phyloP scores from a whole-genome alignment of 2,113 vertebrate species.

The Canis aureus region DNA sequence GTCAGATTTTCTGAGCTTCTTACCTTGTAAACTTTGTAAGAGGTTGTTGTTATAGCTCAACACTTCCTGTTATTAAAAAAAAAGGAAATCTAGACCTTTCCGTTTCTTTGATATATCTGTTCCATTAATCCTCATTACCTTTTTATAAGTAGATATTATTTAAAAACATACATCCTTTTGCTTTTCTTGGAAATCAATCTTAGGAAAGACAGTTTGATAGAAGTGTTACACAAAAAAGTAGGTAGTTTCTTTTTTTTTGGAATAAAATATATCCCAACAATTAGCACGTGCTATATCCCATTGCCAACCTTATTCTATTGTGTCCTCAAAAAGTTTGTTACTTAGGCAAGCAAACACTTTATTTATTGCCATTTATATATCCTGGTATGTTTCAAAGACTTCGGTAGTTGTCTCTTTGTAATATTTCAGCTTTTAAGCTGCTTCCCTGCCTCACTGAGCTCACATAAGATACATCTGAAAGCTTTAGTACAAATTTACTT shows the following conservation, averaged over 20 bases:
- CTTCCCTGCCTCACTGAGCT: slow-evolving; percentile 93
- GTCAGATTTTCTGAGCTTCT: fast-evolving
- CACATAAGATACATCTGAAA: slow-evolving; percentile 94
- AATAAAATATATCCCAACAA: slow-evolving; percentile 15
- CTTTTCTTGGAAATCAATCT: neutral
- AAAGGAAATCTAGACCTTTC: fast-evolving
- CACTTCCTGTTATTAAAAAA: neutral
- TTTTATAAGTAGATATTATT: slow-evolving; percentile 37
- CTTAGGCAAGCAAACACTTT: slow-evolving; percentile 82
- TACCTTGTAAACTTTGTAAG: neutral
- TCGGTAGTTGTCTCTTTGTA: slow-evolving; percentile 86
- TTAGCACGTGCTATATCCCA: neutral
- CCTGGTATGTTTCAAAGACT: slow-evolving; percentile 85
- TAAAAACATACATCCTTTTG: neutral
- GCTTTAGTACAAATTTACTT: slow-evolving; percentile 94
- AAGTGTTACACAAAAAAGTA: neutral
- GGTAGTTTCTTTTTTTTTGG: neutral
- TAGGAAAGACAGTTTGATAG: neutral
- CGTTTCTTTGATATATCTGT: neutral
- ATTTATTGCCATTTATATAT: slow-evolving; percentile 86
- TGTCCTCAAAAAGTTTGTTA: slow-evolving; percentile 80
- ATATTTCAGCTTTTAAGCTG: slow-evolving; percentile 92
- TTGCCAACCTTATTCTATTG: neutral
- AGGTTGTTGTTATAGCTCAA: fast-evolving
- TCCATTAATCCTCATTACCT: neutral